phyloP scores from a whole-genome alignment of 2,797 vertebrate species.

The Acipenser transmontanus region DNA sequence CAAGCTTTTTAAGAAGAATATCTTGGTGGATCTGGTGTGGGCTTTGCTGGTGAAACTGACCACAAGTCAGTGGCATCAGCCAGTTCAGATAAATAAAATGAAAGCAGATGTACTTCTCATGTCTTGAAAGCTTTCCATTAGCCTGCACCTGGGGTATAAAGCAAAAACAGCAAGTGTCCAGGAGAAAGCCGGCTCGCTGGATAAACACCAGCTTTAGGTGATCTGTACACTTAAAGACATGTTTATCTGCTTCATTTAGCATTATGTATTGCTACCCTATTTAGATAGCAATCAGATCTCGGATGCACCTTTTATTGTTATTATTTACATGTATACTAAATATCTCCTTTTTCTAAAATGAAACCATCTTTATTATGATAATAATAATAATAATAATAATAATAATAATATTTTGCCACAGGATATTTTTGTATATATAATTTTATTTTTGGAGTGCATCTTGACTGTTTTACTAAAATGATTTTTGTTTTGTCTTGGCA shows the following conservation, averaged over 20 bases:
- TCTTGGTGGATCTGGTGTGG: slow-evolving; percentile 35
- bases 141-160: slow-evolving; percentile 61
- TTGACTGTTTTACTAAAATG: too few relatives aligned
- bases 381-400: too few relatives aligned
- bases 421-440: too few relatives aligned
- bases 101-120: slow-evolving; percentile 66
- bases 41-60: slow-evolving; percentile 49
- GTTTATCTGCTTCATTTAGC: slow-evolving; percentile 67
- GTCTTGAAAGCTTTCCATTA: slow-evolving; percentile 98
- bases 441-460: too few relatives aligned
- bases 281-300: slow-evolving; percentile 23
- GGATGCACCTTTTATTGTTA: background rate
- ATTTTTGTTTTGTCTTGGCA: too few relatives aligned
- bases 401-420: too few relatives aligned
- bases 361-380: too few relatives aligned
- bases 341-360: too few relatives aligned
- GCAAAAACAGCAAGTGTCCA: slow-evolving; percentile 60
- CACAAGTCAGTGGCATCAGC: slow-evolving; percentile 70
- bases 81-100: slow-evolving; percentile 69
- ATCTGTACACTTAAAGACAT: slow-evolving; percentile 60
- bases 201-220: slow-evolving; percentile 23
- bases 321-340: too few relatives aligned
- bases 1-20: slow-evolving; percentile 61
- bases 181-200: slow-evolving; percentile 19
- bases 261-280: slow-evolving; percentile 52